A percentile compares a stretch with the other conserved stretches of the same genome.
Conservation (phyloP, 2,797 vertebrate species). For the Leptoclinus maculatus region DNA sequence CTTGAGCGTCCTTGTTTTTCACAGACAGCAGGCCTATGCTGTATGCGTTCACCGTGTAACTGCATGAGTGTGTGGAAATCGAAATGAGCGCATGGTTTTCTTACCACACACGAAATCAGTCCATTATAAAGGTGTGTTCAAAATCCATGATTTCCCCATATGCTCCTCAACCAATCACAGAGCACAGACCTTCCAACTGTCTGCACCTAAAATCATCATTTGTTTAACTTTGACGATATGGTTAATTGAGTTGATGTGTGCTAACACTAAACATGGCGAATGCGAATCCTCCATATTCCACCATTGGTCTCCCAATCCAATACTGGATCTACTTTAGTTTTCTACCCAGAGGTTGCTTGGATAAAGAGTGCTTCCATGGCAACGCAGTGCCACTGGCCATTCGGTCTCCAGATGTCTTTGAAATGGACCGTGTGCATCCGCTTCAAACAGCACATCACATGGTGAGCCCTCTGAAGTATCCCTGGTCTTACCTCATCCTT, state of each 20-base stretch:
- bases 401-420: conserved; percentile 78
- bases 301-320: conserved; percentile 15
- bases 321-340: conserved; percentile 28
- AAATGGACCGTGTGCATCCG: conserved; percentile 70
- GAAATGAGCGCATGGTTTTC: neutral
- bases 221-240: neutral
- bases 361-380: conserved; percentile 71
- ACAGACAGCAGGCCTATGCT: neutral
- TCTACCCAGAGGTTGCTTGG: conserved; percentile 43
- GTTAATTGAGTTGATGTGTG: neutral
- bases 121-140: neutral
- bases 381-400: conserved; percentile 70
- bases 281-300: conserved; percentile 15
- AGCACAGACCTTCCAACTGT: neutral
- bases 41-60: neutral
- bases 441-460: conserved; percentile 79
- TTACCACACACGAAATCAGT: neutral
- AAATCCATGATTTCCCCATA: neutral
- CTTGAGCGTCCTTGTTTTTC: neutral
- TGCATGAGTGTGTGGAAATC: neutral
- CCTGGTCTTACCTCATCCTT: conserved; percentile 72
- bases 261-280: neutral
- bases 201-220: too few species aligned
- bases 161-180: neutral
- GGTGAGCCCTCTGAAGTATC: conserved; percentile 66